Evolutionary conservation across 2,888 invertebrate species (phyloP).

Genomic region (Unio pictorum): DNA sequence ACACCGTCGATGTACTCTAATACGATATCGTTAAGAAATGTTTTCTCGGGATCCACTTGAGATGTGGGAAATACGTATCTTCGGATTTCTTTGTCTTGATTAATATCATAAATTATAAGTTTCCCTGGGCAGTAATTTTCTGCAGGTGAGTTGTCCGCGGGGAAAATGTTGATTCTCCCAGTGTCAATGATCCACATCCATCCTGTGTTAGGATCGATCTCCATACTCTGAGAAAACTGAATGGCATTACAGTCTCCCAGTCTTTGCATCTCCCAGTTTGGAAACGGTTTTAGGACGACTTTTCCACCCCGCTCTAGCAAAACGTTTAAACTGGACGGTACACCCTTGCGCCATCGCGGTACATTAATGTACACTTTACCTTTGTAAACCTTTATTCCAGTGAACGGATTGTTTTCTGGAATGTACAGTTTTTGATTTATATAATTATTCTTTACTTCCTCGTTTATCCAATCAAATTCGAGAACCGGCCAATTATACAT

Average conservation of each 20-base stretch:
- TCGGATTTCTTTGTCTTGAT: constrained; percentile 11
- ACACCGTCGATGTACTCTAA: constrained; percentile 32
- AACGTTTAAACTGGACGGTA: constrained; percentile 17
- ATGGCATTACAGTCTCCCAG: constrained; percentile 34
- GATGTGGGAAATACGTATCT: constrained; percentile 23
- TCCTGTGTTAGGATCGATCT: constrained; percentile 41
- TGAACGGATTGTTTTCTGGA: constrained; percentile 8
- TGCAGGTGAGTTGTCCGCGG: neutral
- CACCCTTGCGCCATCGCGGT: constrained; percentile 8
- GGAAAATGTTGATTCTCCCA: constrained; percentile 20
- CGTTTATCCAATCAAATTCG: constrained; percentile 10
- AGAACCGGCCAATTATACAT: constrained; percentile 8
- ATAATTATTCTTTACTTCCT: constrained; percentile 1
- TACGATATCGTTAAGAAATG: constrained; percentile 39
- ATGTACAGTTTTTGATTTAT: neutral
- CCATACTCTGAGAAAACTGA: constrained; percentile 42
- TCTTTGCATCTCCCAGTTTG: constrained; percentile 31
- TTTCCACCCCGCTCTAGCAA: constrained; percentile 15
- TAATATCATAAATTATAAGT: constrained; percentile 36
- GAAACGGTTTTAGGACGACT: constrained; percentile 27
- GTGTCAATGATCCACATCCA: constrained; percentile 45
- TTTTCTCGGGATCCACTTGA: constrained; percentile 18
- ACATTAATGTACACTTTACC: constrained; percentile 5
- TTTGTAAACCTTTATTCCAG: constrained; percentile 9
- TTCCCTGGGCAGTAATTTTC: constrained; percentile 39